Evolutionary conservation across 2,888 invertebrate species (phyloP).

Genomic region (Zygogramma bicolorata): DNA sequence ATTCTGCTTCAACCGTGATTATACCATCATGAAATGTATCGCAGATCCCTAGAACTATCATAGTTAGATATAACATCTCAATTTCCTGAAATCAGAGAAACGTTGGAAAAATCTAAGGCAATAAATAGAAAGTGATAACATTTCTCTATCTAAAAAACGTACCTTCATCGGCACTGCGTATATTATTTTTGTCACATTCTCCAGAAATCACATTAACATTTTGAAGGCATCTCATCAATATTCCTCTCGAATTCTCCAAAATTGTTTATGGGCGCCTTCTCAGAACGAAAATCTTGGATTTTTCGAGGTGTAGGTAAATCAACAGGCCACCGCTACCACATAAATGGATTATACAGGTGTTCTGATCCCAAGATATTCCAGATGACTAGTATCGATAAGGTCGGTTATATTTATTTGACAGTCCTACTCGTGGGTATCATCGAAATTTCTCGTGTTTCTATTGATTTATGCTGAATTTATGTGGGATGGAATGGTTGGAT

Average conservation of each 20-base stretch:
- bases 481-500: conserved; percentile 31
- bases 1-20: background rate
- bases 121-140: conserved; percentile 45
- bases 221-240: conserved; percentile 50
- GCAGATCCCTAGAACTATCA: background rate
- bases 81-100: background rate
- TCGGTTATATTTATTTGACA: conserved; percentile 41
- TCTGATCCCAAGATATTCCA: conserved; percentile 36
- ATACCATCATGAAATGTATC: background rate
- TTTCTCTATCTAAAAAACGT: conserved; percentile 33
- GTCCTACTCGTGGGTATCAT: conserved; percentile 34
- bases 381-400: conserved; percentile 44
- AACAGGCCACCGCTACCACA: conserved; percentile 26
- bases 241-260: conserved; percentile 47
- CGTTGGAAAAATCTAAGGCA: conserved; percentile 24
- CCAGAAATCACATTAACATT: conserved; percentile 45
- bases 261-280: conserved; percentile 48
- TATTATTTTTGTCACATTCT: conserved; percentile 51
- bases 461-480: conserved; percentile 41
- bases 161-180: conserved; percentile 40
- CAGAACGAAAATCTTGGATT: conserved; percentile 43
- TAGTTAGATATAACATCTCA: background rate
- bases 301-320: conserved; percentile 39
- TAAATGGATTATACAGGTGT: conserved; percentile 41
- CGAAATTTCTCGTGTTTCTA: conserved; percentile 31